Conservation (phyloP, 2,888 invertebrate genomes). For the Argynnis bischoffii region DNA sequence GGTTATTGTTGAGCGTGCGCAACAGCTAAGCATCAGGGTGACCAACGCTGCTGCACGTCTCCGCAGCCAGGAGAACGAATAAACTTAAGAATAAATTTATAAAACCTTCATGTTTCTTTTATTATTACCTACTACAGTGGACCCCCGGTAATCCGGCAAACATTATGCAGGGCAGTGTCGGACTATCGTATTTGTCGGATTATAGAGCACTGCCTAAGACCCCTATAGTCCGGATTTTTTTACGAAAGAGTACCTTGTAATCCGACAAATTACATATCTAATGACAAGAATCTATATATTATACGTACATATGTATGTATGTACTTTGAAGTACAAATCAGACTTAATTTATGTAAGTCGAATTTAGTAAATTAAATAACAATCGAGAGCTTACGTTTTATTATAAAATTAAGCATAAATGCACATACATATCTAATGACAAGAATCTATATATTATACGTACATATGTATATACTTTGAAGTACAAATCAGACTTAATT, state of each 20-base stretch:
- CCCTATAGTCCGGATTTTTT: too few relatives aligned
- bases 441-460: too few relatives aligned
- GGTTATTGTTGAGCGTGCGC: conserved; percentile 97
- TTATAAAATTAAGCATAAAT: too few relatives aligned
- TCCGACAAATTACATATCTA: conserved; percentile 39
- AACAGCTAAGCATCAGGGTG: conserved; percentile 96
- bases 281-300: conserved; percentile 30
- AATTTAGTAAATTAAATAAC: conserved; percentile 21
- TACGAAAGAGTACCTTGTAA: conserved; percentile 30
- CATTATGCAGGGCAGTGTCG: conserved; percentile 21
- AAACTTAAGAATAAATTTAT: conserved; percentile 71
- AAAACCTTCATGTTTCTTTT: conserved; percentile 32
- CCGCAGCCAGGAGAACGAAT: conserved; percentile 99
- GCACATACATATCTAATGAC: too few relatives aligned
- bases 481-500: conserved; percentile 27
- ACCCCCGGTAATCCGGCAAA: conserved; percentile 21
- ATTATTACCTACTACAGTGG: conserved; percentile 17
- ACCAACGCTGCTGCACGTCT: conserved; percentile 98
- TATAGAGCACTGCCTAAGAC: too few relatives aligned
- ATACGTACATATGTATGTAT: conserved; percentile 34
- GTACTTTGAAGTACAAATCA: conserved; percentile 36
- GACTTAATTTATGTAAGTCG: conserved; percentile 22
- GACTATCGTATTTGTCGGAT: conserved; percentile 26
- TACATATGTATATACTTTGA: too few relatives aligned
- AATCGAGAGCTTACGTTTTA: too few relatives aligned